A percentile compares a stretch with the other conserved stretches of the same genome.
These are phyloP conservation scores for Neodiprion virginianus DNA, from an alignment of 1,140 invertebrate genomes.

Conservation along the genomic window DNA sequence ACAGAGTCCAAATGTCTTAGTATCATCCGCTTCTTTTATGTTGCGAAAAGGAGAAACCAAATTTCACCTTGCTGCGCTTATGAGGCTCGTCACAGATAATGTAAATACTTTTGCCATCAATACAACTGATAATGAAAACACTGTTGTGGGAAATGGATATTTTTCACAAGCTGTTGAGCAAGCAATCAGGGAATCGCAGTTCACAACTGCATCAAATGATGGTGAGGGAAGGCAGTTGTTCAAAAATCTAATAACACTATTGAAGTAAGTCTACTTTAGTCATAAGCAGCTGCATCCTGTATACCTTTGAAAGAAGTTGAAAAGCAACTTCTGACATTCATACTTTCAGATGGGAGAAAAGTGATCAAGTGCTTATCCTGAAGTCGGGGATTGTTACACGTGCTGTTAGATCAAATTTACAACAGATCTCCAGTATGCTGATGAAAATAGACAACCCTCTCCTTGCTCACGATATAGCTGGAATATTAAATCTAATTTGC, in stretches of 20 bases:
- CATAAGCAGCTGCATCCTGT: conserved; percentile 1
- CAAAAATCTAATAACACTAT: conserved; percentile 58
- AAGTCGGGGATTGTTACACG: conserved; percentile 57
- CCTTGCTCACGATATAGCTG: conserved; percentile 57
- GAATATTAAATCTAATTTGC: conserved; percentile 57
- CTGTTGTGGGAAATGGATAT: conserved; percentile 52
- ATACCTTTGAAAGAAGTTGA: too few relatives aligned
- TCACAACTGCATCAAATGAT: conserved; percentile 33
- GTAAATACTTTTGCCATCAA: conserved; percentile 56
- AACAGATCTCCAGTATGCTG: conserved; percentile 55
- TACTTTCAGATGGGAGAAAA: conserved; percentile 61
- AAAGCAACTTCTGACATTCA: neutral
- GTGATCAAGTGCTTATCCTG: conserved; percentile 50
- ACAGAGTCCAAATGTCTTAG: conserved; percentile 51
- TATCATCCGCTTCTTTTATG: conserved; percentile 52
- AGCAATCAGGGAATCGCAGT: conserved; percentile 52
- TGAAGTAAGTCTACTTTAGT: conserved; percentile 49
- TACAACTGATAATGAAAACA: conserved; percentile 59
- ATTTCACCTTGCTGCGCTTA: conserved; percentile 60
- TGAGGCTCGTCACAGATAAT: conserved; percentile 60
- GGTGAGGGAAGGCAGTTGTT: conserved; percentile 51
- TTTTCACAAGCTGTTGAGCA: conserved; percentile 63
- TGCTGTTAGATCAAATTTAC: conserved; percentile 60
- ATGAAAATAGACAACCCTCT: conserved; percentile 50
- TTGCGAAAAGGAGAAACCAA: conserved; percentile 51